Conservation (phyloP, 2,113 vertebrate species). For the Poicephalus gulielmi region DNA sequence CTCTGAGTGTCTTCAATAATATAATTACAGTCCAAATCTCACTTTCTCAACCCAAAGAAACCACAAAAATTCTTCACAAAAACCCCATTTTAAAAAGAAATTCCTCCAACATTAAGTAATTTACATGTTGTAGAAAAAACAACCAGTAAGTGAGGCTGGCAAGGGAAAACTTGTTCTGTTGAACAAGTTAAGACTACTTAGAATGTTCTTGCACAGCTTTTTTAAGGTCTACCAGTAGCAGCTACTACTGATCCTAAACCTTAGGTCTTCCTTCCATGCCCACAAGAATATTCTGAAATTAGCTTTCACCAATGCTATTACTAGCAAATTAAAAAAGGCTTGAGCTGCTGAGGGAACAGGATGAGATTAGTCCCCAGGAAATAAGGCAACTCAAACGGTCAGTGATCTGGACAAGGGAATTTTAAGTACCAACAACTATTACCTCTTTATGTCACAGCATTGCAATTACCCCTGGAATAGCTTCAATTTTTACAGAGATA, state of each 20-base stretch:
- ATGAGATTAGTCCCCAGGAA: not conserved
- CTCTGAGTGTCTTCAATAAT: not conserved
- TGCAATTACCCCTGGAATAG: not conserved
- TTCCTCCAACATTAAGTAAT: not conserved
- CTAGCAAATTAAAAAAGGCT: not conserved
- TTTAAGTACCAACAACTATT: not conserved
- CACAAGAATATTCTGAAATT: not conserved
- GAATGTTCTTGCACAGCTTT: not conserved
- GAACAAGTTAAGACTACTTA: not conserved
- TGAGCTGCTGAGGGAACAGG: not conserved
- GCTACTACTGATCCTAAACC: not conserved
- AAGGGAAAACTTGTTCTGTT: not conserved
- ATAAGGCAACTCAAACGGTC: not conserved
- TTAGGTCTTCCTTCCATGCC: not conserved
- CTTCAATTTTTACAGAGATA: not conserved
- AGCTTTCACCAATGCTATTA: not conserved
- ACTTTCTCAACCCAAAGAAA: not conserved
- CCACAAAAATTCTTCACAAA: not conserved
- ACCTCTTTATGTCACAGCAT: not conserved
- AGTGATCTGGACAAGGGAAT: not conserved
- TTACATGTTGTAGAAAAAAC: not conserved
- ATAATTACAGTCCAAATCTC: not conserved
- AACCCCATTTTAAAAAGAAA: not conserved
- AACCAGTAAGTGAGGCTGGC: not conserved
- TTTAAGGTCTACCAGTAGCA: not conserved